Evolutionary conservation across 2,113 vertebrate species (phyloP).

Genomic region (Lagenorhynchus albirostris): DNA sequence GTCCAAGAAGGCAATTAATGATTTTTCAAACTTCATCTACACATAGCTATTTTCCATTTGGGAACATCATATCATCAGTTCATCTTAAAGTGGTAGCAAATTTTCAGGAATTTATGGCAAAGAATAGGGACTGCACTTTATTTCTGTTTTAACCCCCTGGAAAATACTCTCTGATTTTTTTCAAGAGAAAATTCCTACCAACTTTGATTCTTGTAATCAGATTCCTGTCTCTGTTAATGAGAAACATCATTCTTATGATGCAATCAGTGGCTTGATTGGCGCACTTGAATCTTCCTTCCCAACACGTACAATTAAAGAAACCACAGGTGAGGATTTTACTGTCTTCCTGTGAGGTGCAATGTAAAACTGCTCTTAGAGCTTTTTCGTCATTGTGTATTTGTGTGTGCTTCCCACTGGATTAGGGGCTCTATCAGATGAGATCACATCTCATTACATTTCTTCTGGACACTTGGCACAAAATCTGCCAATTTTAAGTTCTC

Average conservation of each 20-base stretch:
- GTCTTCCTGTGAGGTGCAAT: neutral
- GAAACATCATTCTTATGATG: neutral
- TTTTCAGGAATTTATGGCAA: neutral
- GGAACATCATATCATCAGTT: neutral
- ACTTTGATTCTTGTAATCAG: neutral
- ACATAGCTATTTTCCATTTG: neutral
- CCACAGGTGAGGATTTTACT: neutral
- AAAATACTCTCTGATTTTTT: neutral
- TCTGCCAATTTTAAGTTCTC: neutral
- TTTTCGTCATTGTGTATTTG: neutral
- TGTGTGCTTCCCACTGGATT: neutral
- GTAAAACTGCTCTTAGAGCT: neutral
- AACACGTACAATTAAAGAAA: neutral
- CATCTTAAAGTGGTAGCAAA: neutral
- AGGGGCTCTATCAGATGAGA: neutral
- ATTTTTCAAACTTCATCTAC: neutral
- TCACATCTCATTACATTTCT: neutral
- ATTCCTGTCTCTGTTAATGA: neutral
- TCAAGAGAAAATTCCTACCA: neutral
- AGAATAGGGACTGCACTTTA: neutral
- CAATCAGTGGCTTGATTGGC: neutral
- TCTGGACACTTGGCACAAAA: neutral
- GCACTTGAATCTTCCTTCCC: neutral
- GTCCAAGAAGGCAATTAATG: neutral
- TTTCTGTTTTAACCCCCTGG: neutral